phyloP scores from a whole-genome alignment of 2,797 vertebrate genomes.

The Pangasius sanitwongsei region DNA sequence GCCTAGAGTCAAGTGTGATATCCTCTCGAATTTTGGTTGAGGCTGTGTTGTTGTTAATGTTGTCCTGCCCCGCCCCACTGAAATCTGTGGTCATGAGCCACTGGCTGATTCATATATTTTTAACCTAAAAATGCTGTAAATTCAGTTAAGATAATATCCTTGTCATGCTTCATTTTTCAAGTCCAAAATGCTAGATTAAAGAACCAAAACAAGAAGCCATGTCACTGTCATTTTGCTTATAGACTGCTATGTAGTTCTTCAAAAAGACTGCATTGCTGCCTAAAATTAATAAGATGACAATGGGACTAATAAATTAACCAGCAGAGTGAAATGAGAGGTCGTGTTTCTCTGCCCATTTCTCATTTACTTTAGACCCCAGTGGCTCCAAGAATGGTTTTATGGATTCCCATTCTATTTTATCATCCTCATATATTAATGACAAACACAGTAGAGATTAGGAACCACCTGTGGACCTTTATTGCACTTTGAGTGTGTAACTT shows the following conservation, averaged over 20 bases:
- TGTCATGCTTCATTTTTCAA: not conserved
- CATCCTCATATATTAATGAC: not conserved
- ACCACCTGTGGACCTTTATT: slow-evolving; percentile 6
- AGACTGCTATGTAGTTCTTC: not conserved
- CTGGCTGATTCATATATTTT: not conserved
- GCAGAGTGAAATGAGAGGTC: not conserved
- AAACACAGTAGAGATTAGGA: not conserved
- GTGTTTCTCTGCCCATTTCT: not conserved
- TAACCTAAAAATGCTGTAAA: not conserved
- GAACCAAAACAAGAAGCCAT: not conserved
- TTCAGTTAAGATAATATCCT: not conserved
- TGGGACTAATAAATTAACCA: not conserved
- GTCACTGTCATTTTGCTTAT: not conserved
- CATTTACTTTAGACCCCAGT: not conserved
- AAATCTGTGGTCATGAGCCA: not conserved
- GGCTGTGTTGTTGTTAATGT: not conserved
- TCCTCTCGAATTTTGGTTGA: not conserved
- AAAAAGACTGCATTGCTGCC: not conserved
- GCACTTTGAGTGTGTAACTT: not conserved
- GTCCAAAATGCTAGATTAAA: not conserved
- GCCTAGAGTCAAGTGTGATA: not conserved
- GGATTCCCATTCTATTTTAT: not conserved
- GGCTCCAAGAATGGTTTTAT: not conserved
- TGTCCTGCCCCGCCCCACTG: not conserved
- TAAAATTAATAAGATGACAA: not conserved